Evolutionary conservation across 2,113 vertebrate species (phyloP).

Genomic region (Uropsilus gracilis): DNA sequence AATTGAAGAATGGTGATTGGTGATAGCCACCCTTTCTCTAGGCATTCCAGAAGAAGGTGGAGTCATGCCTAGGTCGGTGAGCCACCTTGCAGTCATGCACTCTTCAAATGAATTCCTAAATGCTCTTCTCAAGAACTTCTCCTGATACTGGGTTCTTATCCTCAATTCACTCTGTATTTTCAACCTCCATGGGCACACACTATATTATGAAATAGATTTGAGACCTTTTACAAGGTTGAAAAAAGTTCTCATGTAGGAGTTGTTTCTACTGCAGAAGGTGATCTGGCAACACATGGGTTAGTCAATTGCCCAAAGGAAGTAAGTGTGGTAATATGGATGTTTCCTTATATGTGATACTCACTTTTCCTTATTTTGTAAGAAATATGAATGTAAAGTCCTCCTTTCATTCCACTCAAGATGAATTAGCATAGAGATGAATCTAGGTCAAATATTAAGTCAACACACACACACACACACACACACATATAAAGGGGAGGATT

Average conservation of each 20-base stretch:
- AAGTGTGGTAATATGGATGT: not conserved
- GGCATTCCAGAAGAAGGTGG: constrained; percentile 63
- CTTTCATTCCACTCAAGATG: not conserved
- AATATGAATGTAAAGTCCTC: not conserved
- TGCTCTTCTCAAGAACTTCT: constrained; percentile 46
- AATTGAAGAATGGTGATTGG: constrained; percentile 74
- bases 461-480: not conserved
- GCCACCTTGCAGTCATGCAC: constrained; percentile 34
- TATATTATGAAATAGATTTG: not conserved
- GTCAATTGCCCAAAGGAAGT: not conserved
- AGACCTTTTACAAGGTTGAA: not conserved
- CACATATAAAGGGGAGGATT: not conserved
- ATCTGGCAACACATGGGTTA: accelerated
- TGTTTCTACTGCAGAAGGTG: not conserved
- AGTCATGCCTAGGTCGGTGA: constrained; percentile 41
- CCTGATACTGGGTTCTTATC: not conserved
- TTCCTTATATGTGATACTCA: not conserved
- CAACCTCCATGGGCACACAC: not conserved
- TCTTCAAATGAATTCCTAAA: constrained; percentile 48
- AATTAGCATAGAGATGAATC: not conserved
- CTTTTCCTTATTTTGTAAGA: not conserved
- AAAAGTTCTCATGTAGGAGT: not conserved
- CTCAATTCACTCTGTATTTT: not conserved
- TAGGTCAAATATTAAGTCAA: not conserved
- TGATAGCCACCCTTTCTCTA: constrained; percentile 27